Conservation (phyloP, 92 coral and sea anemone genomes). For the Pocillopora grandis region DNA sequence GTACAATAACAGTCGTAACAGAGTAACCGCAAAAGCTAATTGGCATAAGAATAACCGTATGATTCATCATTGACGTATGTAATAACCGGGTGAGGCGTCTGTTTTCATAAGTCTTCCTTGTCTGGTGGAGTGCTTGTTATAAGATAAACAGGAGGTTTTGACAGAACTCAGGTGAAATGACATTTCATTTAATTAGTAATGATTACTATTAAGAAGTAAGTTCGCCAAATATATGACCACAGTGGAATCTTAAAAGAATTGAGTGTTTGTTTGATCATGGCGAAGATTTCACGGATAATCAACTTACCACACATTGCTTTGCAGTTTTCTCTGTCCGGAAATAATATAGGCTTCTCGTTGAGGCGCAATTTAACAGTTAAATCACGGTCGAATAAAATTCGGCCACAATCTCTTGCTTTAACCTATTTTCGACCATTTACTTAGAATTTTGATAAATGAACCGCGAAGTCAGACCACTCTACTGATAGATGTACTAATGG, state of each 20-base stretch:
- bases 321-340: conserved; percentile 7
- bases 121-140: no score
- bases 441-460: not conserved
- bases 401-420: not conserved
- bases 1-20: not conserved
- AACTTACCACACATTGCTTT: not conserved
- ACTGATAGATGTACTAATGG: not conserved
- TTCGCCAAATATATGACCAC: no score
- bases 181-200: no score
- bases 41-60: not conserved
- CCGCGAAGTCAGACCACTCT: not conserved
- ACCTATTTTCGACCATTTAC: not conserved
- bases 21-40: not conserved
- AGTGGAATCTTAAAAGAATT: no score
- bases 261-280: no score
- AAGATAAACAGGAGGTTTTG: no score
- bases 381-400: not conserved
- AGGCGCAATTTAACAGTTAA: not conserved
- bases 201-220: no score
- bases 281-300: conserved; percentile 10
- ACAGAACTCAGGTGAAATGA: no score
- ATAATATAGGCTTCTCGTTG: not conserved
- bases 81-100: not conserved
- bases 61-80: not conserved
- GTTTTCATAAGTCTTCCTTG: not conserved